Base-by-base conservation (phyloP, 2,888 invertebrate species). In the Vannuccia rotundouncinata region DNA sequence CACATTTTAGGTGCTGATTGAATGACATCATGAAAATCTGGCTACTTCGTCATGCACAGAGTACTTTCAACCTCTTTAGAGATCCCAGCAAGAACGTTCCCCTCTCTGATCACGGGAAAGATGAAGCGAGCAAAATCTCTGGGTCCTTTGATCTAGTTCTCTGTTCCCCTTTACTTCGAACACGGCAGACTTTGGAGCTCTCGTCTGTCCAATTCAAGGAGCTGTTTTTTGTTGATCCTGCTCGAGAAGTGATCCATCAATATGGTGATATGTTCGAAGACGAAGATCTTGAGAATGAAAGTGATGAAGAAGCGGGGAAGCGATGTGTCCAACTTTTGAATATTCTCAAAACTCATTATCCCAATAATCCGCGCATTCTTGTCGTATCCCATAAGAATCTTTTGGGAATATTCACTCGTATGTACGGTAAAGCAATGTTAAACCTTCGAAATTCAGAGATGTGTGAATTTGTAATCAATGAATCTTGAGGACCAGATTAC, bases 91-190 rank as follows among this genome's bases (percentile, higher is more conserved):
- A 27, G 31, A 27, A 77, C 45, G 59, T 30, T 22, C 59, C 31
- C 29, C 59, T 77, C 1, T 22, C 77, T n/a, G 1, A 1, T 2
- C 29, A 22, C 10, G 77, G 77, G n/a, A 66, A 22, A 17, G 45
- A 27, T 1, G 59, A 77, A 66, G 31, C 77, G 1, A 31, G n/a
- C 1, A 28, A 45, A 27, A 22, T 77, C 1, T 5, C 10, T 1
- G 77, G 77, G 22, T 30, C n/a, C 29, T 77, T 77, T 31, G 60
- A 66, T 66, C n/a, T 77, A n/a, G 77, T 77, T 31, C 45, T 77
- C n/a, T 77, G 77, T 66, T 77, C 77, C 1, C 77, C 77, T 22
- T 22, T 77, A 25, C 77, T 29, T 1, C 29, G 77, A 22, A 66
- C 77, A 27, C 77, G 27, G 45, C 77, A 30, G 1, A 77, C 77